phyloP scores from a whole-genome alignment of 2,888 invertebrate species.

The Teleiodes luculella region DNA sequence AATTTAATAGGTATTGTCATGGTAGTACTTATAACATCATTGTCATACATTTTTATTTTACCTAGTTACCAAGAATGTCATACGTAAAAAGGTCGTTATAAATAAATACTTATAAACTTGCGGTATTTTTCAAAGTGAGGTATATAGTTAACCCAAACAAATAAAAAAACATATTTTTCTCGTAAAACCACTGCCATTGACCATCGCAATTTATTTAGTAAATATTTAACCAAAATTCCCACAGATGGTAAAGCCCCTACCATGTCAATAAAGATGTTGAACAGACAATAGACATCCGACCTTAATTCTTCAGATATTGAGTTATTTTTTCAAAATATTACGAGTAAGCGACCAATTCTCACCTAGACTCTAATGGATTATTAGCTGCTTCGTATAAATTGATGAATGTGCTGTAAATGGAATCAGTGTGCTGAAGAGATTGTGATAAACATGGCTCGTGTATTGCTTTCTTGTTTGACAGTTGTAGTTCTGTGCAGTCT shows the following conservation, averaged over 20 bases:
- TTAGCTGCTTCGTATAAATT: background rate
- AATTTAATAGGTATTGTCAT: too few species aligned
- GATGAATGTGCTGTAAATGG: background rate
- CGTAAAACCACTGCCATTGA: background rate
- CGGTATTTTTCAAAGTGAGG: background rate
- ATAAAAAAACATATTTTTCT: too few species aligned
- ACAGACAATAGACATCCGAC: background rate
- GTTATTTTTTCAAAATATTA: background rate
- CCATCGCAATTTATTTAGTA: background rate
- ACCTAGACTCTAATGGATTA: constrained; percentile 13
- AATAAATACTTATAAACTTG: background rate
- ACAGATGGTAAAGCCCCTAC: background rate
- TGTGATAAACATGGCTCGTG: background rate
- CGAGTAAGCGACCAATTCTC: constrained; percentile 8
- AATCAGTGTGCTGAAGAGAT: background rate
- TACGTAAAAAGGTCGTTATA: too few species aligned
- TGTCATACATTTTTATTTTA: too few species aligned
- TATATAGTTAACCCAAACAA: background rate
- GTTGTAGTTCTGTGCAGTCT: background rate
- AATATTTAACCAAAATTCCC: background rate
- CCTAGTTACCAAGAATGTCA: too few species aligned
- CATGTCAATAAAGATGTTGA: background rate
- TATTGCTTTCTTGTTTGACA: background rate
- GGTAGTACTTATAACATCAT: too few species aligned
- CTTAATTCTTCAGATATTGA: background rate